Evolutionary conservation across 2,888 invertebrate genomes (phyloP).

Genomic region (Alviniconcha strummeri): DNA sequence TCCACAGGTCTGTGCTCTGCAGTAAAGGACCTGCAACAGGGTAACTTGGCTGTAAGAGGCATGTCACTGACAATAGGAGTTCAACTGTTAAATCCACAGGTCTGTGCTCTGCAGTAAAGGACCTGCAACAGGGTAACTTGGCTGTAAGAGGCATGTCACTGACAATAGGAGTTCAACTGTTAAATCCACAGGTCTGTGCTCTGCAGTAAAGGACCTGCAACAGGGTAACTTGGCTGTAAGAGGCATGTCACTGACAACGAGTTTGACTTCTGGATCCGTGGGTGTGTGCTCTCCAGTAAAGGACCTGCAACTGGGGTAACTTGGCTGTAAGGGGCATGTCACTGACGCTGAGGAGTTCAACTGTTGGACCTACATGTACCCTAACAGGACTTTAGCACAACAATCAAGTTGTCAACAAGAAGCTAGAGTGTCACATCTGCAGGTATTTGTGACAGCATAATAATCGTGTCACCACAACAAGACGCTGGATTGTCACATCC

Average conservation of each 20-base stretch:
- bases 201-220: constrained; percentile 59
- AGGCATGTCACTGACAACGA: background rate
- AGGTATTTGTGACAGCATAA: background rate
- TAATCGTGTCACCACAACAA: too few species aligned
- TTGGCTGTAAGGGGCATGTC: too few species aligned
- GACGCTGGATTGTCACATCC: too few species aligned
- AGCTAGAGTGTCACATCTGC: background rate
- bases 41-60: constrained; percentile 10
- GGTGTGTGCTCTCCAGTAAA: background rate
- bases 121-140: constrained; percentile 42
- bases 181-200: constrained; percentile 63
- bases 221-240: background rate
- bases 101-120: constrained; percentile 58
- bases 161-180: constrained; percentile 62
- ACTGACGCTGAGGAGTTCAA: constrained; percentile 55
- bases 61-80: constrained; percentile 45
- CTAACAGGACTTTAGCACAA: background rate
- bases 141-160: background rate
- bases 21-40: background rate
- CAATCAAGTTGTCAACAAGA: background rate
- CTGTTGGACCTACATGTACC: constrained; percentile 63
- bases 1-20: background rate
- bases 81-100: constrained; percentile 66
- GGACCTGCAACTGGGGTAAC: constrained; percentile 20
- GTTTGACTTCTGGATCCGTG: background rate